Evolutionary conservation across 1,140 invertebrate species (phyloP).

Genomic region (Amyelois transitella): DNA sequence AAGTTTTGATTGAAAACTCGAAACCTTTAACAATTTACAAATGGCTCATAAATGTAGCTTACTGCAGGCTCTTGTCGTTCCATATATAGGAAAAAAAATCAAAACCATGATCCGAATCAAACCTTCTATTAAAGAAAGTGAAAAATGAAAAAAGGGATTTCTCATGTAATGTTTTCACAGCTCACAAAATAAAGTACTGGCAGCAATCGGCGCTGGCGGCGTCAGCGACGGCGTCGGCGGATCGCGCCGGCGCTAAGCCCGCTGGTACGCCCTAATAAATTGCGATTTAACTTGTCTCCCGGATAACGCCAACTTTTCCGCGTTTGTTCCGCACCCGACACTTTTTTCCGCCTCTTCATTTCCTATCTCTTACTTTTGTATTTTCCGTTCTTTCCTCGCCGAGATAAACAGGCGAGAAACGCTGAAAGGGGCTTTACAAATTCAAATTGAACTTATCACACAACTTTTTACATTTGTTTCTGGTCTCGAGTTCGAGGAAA

Average conservation of each 20-base stretch:
- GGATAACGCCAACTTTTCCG: constrained; percentile 72
- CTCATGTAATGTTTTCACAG: background rate
- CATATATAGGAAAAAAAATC: too few species aligned
- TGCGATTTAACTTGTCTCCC: constrained; percentile 73
- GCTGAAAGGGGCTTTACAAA: constrained; percentile 74
- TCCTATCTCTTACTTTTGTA: constrained; percentile 75
- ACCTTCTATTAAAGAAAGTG: background rate
- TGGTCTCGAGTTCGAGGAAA: constrained; percentile 69
- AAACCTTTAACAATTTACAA: too few species aligned
- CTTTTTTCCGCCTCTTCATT: constrained; percentile 74
- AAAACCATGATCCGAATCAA: too few species aligned
- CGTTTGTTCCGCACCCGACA: constrained; percentile 70
- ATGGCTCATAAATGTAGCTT: too few species aligned
- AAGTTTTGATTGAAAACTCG: too few species aligned
- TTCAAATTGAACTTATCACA: constrained; percentile 75
- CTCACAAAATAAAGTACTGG: background rate
- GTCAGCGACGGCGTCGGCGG: constrained; percentile 13
- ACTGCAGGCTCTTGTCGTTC: too few species aligned
- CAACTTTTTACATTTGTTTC: constrained; percentile 75
- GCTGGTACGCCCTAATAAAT: constrained; percentile 69
- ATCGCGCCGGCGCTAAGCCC: constrained; percentile 50
- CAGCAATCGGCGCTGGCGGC: constrained; percentile 4
- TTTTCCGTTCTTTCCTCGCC: constrained; percentile 67
- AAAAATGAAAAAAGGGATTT: background rate
- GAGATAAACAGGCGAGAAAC: constrained; percentile 74